Evolutionary conservation across 2,888 invertebrate genomes (phyloP).

Genomic region (Ceramica pisi): DNA sequence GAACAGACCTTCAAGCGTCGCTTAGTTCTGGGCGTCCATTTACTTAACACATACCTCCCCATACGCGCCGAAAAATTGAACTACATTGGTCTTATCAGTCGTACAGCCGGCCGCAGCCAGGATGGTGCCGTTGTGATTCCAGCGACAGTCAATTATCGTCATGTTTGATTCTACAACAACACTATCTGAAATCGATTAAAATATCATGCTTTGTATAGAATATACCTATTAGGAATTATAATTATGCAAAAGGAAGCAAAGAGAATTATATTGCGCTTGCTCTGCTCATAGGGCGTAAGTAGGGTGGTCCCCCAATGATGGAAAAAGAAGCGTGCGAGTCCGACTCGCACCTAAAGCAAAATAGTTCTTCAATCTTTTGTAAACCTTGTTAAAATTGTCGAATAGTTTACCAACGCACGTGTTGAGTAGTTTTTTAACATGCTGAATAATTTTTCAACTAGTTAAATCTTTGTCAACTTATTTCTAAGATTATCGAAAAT

Average conservation of each 20-base stretch:
- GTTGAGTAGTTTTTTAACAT: not conserved
- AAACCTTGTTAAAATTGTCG: not conserved
- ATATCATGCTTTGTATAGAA: not conserved
- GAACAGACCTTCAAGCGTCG: too few relatives aligned
- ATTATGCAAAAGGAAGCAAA: not conserved
- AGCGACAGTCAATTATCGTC: conserved; percentile 95
- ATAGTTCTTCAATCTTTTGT: not conserved
- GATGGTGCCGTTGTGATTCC: conserved; percentile 98
- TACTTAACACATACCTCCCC: conserved; percentile 92
- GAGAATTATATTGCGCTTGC: not conserved
- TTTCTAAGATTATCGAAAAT: conserved; percentile 1
- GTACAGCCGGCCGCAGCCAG: conserved; percentile 96
- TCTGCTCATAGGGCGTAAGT: too few relatives aligned
- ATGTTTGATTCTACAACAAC: conserved; percentile 96
- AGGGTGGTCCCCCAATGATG: too few relatives aligned
- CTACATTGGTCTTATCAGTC: conserved; percentile 93
- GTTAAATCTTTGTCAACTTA: not conserved
- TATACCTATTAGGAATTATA: not conserved
- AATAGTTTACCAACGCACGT: too few relatives aligned
- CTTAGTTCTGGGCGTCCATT: not conserved
- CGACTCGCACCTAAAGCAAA: not conserved
- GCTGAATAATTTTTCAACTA: not conserved
- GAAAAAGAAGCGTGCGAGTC: too few relatives aligned
- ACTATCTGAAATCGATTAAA: conserved; percentile 91
- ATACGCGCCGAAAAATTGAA: conserved; percentile 97